These are phyloP conservation scores for Clarias magur DNA, from an alignment of 2,113 vertebrate genomes.

Conservation along the genomic window DNA sequence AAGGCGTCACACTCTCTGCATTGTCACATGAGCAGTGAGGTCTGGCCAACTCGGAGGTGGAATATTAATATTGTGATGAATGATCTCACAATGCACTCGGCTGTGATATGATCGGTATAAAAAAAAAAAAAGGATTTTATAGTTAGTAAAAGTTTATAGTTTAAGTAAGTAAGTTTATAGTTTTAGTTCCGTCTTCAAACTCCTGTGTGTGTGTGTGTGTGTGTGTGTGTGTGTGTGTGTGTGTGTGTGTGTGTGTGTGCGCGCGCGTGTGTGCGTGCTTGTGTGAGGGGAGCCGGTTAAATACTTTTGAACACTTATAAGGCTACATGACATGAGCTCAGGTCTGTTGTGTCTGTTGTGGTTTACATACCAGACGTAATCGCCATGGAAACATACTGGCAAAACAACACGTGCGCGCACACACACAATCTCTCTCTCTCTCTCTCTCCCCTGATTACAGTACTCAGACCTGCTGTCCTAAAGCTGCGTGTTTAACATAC, in stretches of 20 bases:
- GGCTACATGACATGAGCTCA: background rate
- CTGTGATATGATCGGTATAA: too few relatives aligned
- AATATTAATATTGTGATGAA: background rate
- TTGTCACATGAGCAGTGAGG: too few relatives aligned
- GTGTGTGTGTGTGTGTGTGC: background rate
- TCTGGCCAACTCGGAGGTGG: background rate
- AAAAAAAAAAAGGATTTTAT: too few relatives aligned
- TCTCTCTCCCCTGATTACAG: background rate
- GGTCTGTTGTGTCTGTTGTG: constrained; percentile 25
- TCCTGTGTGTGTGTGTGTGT: constrained; percentile 20
- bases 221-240: background rate
- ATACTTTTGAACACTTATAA: constrained; percentile 66
- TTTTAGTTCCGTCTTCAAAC: too few relatives aligned
- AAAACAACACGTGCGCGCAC: background rate
- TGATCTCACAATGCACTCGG: background rate
- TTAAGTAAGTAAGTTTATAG: too few relatives aligned
- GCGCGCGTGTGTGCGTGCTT: background rate
- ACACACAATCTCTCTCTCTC: background rate
- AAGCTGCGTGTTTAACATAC: background rate
- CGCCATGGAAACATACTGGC: background rate
- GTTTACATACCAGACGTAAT: constrained; percentile 22
- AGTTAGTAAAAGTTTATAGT: too few relatives aligned
- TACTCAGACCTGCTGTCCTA: background rate
- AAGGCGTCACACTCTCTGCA: background rate
- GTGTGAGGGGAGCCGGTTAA: constrained; percentile 13